Evolutionary conservation across 2,888 invertebrate genomes (phyloP), one percentile per base, ranked within the genome.

Genomic region (Apotomis betuletana): DNA sequence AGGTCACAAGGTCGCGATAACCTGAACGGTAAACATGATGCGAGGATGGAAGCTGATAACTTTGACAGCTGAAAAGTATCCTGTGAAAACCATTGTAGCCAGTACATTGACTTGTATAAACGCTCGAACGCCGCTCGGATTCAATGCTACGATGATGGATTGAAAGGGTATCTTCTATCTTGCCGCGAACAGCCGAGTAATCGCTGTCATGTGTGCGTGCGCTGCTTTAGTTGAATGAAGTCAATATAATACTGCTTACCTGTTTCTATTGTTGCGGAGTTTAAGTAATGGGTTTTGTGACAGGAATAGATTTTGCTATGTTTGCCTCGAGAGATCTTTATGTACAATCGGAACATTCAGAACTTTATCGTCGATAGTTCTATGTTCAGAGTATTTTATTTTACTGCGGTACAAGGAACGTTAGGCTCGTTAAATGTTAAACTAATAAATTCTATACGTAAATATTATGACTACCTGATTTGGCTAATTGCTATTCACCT

Each of bases 1-100:
- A 92, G 92, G 91, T 92, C 92, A 91, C 86, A 91, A 89, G 91
- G 90, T 90, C 80, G 79, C 74, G 75, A 69, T 67, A 73, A 67
- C 46, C 36, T 57, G 62, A 59, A 75, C 75, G 71, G 81, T 83
- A 85, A 86, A 85, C 83, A 85, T 60, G 68, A 64, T 54, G 51
- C 13, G 38, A 27, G 67, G 59, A 49, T 55, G 57, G 52, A 41
- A 51, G 55, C 38, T 54, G 70, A 46, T 65, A 57, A 65, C 46
- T 65, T 57, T 57, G 65, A 65, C 65, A 57, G 55, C 46, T 57
- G 27, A 41, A 63, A 10, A 52, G 52, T 38, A 36, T 59, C 44
- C 55, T 65, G 55, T 57, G 46, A 38, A 58, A 57, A 65, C 54
- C 44, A 46, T 51, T 51, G 49, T 36, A 5, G 49, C 49, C 49